A percentile compares a stretch with the other conserved stretches of the same genome.
These are phyloP conservation scores for Sebastes iracundus DNA, from an alignment of 2,797 vertebrate species.

Conservation along the genomic window DNA sequence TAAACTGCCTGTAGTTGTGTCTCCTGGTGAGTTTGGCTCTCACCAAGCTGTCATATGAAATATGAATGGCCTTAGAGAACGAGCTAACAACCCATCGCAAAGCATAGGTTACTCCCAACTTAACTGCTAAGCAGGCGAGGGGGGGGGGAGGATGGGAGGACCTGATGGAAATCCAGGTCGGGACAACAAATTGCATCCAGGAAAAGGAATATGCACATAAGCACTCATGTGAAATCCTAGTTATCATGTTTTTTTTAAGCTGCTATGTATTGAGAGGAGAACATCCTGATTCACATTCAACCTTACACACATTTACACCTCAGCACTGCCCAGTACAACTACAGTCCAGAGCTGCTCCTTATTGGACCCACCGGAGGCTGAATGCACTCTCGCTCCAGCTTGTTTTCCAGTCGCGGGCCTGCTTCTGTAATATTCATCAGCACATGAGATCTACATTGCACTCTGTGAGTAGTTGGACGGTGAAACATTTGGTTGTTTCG, in stretches of 20 bases:
- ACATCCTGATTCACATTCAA: conserved; percentile 13
- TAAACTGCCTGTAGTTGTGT: conserved; percentile 73
- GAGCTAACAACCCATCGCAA: conserved; percentile 56
- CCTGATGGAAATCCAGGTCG: neutral
- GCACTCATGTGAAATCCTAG: conserved; percentile 1
- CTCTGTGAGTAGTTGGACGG: neutral
- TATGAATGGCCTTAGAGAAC: conserved; percentile 69
- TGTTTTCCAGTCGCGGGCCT: conserved; percentile 5
- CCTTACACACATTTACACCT: neutral
- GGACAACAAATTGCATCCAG: conserved; percentile 47
- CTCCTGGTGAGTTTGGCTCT: conserved; percentile 59
- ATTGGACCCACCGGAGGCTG: neutral
- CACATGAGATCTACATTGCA: neutral
- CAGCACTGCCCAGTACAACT: neutral
- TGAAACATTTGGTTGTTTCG: neutral
- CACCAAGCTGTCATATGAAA: conserved; percentile 71
- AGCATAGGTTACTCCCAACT: conserved; percentile 58
- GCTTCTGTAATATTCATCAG: conserved; percentile 30
- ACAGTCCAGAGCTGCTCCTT: neutral
- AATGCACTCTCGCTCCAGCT: neutral
- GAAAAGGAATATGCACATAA: conserved; percentile 1
- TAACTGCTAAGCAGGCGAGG: conserved; percentile 39
- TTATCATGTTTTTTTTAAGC: neutral
- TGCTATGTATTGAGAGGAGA: conserved; percentile 26
- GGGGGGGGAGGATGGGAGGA: neutral